phyloP scores from a whole-genome alignment of 23 tunicate species.

The Trididemnum nubilum region DNA sequence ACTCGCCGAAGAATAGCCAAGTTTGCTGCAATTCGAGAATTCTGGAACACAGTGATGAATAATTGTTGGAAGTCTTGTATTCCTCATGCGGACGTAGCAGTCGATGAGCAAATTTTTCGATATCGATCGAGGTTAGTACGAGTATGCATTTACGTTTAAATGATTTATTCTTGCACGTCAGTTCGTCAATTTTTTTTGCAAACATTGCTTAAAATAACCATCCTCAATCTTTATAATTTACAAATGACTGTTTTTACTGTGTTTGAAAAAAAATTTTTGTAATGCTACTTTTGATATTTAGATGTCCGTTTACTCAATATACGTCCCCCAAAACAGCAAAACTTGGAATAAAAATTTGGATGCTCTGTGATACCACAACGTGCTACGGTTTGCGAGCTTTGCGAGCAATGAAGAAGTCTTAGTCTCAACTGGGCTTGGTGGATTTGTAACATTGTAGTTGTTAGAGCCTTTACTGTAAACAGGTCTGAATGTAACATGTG shows the following conservation, averaged over 20 bases:
- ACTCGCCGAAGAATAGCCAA: slow-evolving; percentile 4
- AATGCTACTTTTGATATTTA: background rate
- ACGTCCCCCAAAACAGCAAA: background rate
- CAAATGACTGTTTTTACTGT: background rate
- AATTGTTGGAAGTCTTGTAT: slow-evolving; percentile 9
- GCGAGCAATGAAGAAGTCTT: background rate
- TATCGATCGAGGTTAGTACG: background rate
- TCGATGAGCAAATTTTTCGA: background rate
- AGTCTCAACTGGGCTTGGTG: background rate
- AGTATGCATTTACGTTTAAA: no score
- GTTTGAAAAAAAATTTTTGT: background rate
- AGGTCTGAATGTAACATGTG: no score
- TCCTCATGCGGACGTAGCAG: slow-evolving; percentile 6
- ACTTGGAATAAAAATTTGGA: background rate
- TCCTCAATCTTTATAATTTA: slow-evolving; percentile 1
- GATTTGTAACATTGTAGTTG: background rate
- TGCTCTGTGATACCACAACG: background rate
- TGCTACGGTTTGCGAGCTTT: background rate
- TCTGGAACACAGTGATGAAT: slow-evolving; percentile 12
- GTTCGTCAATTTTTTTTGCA: background rate
- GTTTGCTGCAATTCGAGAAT: slow-evolving; percentile 21
- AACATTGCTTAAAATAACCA: background rate
- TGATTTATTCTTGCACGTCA: no score
- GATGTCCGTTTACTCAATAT: background rate
- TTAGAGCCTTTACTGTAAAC: background rate